phyloP scores from a whole-genome alignment of 2,888 invertebrate genomes.

The Himalopsyche anomala region DNA sequence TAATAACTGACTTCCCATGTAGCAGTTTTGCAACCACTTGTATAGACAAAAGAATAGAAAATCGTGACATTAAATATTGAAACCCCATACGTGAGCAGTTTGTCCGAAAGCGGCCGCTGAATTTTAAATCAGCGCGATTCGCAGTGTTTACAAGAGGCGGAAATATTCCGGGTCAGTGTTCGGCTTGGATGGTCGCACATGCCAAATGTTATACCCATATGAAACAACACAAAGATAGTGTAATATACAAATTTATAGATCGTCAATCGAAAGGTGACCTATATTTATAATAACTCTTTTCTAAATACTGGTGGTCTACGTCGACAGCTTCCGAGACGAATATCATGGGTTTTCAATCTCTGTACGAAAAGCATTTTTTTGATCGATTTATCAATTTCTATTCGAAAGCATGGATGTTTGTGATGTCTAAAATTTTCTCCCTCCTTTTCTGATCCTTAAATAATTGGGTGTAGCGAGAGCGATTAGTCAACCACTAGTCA shows the following conservation, averaged over 20 bases:
- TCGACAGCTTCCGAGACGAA: too few species aligned
- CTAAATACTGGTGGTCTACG: too few species aligned
- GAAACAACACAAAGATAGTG: background rate
- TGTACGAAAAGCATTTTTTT: too few species aligned
- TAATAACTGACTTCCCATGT: background rate
- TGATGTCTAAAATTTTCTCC: too few species aligned
- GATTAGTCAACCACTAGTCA: too few species aligned
- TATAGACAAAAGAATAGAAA: conserved; percentile 3
- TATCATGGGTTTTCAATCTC: too few species aligned
- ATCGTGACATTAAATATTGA: conserved; percentile 12
- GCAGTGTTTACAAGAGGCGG: background rate
- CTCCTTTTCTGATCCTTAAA: too few species aligned
- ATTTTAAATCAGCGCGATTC: background rate
- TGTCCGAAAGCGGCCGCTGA: background rate
- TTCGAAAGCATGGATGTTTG: too few species aligned
- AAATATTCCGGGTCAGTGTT: conserved; percentile 7
- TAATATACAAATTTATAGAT: background rate
- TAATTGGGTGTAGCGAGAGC: too few species aligned
- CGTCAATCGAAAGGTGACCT: background rate
- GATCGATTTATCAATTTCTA: too few species aligned
- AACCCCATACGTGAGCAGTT: conserved; percentile 13
- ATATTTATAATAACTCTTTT: too few species aligned
- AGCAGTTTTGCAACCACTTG: background rate
- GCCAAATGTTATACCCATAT: background rate
- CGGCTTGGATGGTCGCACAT: background rate